A percentile compares a stretch with the other conserved stretches of the same genome.
Conservation (phyloP, 2,113 vertebrate genomes). For the Hippocampus abdominalis region DNA sequence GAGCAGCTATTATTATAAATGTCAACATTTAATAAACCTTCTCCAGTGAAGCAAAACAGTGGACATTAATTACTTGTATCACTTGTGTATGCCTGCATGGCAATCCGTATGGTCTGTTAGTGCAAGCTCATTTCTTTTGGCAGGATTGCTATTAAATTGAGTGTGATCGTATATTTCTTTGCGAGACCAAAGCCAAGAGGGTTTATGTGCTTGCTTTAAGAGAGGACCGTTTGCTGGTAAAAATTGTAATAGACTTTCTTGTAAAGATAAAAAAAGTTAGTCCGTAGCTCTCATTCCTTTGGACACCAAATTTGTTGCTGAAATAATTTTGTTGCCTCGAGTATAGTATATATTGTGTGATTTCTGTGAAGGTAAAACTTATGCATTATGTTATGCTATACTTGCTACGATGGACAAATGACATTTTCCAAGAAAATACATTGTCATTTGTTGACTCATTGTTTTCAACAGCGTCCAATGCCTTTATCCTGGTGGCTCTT, state of each 20-base stretch:
- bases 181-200: background rate
- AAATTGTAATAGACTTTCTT: background rate
- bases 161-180: slow-evolving; percentile 8
- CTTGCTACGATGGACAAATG: background rate
- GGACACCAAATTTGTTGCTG: background rate
- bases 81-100: slow-evolving; percentile 8
- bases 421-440: background rate
- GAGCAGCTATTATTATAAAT: background rate
- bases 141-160: slow-evolving; percentile 34
- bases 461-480: slow-evolving; percentile 73
- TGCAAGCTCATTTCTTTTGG: slow-evolving; percentile 47
- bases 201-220: slow-evolving; percentile 10
- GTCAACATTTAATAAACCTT: background rate
- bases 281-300: background rate
- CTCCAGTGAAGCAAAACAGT: background rate
- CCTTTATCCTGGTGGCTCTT: slow-evolving; percentile 77
- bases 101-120: slow-evolving; percentile 42
- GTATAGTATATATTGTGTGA: too few species aligned
- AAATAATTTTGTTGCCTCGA: background rate
- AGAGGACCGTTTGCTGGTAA: background rate
- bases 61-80: slow-evolving; percentile 3
- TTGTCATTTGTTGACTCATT: background rate
- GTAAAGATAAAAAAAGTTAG: background rate
- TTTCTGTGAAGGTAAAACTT: background rate
- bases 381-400: background rate